phyloP scores from a whole-genome alignment of 2,113 vertebrate genomes.

The Mellivora capensis region DNA sequence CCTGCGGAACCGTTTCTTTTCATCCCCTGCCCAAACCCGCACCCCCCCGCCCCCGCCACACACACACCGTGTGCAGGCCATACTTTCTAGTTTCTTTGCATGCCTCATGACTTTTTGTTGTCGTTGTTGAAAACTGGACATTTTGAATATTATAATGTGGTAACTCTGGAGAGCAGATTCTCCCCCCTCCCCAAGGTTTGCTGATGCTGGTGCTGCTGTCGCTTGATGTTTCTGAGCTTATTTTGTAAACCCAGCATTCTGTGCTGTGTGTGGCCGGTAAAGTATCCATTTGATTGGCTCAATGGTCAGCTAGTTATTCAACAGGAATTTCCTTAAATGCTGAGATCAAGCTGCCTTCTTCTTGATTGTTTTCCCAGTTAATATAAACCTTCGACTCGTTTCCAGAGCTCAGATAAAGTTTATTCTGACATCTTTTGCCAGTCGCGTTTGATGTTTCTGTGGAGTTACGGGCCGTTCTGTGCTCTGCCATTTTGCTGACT shows the following conservation, averaged over 20 bases:
- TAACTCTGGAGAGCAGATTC: neutral
- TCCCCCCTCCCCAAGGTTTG: rapidly evolving
- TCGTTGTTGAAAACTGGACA: neutral
- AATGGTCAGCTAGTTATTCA: neutral
- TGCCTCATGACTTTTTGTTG: neutral
- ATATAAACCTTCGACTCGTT: neutral
- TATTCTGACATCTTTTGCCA: neutral
- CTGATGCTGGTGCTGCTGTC: neutral
- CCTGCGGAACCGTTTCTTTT: neutral
- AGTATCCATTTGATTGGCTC: neutral
- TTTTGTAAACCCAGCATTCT: neutral
- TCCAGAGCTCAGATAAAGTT: neutral
- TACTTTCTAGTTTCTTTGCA: neutral
- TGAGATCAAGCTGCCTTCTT: neutral
- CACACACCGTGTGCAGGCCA: no score
- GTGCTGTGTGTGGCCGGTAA: no score
- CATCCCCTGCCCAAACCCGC: rapidly evolving
- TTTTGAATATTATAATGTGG: neutral
- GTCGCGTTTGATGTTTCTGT: neutral
- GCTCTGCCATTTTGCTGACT: neutral
- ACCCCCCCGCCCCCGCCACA: rapidly evolving
- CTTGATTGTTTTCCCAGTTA: neutral
- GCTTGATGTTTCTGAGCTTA: neutral
- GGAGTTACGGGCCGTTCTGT: neutral
- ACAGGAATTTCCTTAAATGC: neutral